A percentile compares a stretch with the other conserved stretches of the same genome.
These are phyloP conservation scores for Yponomeuta evonymella DNA, from an alignment of 2,888 invertebrate genomes.

Conservation along the genomic window DNA sequence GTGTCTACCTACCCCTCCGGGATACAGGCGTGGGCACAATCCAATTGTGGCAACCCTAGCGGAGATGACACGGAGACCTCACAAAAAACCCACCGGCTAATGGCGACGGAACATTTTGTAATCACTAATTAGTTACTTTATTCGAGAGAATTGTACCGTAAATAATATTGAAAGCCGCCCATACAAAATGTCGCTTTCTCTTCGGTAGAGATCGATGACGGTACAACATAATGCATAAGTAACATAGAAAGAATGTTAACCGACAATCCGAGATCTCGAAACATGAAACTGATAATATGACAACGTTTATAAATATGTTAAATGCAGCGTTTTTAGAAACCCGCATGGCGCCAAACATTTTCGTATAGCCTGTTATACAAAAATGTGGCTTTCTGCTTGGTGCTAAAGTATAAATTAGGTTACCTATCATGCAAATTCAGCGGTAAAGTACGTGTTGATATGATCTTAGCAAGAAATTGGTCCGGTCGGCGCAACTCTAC, in stretches of 20 bases:
- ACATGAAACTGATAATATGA: not conserved
- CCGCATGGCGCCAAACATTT: not conserved
- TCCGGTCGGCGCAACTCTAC: slow-evolving; percentile 2
- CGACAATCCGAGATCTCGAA: not conserved
- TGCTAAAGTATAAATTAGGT: not conserved
- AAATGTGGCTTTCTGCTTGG: not conserved
- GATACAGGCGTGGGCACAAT: not conserved
- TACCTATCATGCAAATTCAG: not conserved
- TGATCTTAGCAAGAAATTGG: slow-evolving; percentile 8
- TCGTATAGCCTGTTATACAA: not conserved
- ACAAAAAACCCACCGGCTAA: slow-evolving; percentile 7
- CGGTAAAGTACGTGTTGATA: slow-evolving; percentile 8
- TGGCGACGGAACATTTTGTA: slow-evolving; percentile 12
- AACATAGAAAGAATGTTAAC: not conserved
- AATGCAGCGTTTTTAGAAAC: slow-evolving; percentile 6
- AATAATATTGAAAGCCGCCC: not conserved
- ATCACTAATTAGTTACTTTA: slow-evolving; percentile 12
- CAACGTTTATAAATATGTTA: not conserved
- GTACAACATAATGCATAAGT: not conserved
- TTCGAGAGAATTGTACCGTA: slow-evolving; percentile 5
- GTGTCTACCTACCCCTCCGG: too few relatives aligned
- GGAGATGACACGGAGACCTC: slow-evolving; percentile 5
- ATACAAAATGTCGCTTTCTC: slow-evolving; percentile 1
- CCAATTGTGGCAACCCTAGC: slow-evolving; percentile 3
- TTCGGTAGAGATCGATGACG: slow-evolving; percentile 1